Evolutionary conservation across 2,888 invertebrate genomes (phyloP).

Genomic region (Xylota segnis): DNA sequence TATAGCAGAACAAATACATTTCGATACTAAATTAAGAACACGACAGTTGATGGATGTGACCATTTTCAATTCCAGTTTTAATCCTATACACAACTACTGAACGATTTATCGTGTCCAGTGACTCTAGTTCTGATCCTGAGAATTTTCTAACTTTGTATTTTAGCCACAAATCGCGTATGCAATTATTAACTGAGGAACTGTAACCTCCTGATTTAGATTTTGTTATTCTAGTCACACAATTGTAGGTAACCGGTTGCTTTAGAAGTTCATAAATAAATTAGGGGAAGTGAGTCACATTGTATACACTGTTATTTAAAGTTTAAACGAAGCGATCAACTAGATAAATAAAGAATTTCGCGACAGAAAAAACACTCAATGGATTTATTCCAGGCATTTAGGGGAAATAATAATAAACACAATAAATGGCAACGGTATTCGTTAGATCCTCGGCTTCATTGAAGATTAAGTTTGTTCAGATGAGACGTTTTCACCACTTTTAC

Average conservation of each 20-base stretch:
- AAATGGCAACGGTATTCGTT: too few species aligned
- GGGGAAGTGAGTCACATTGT: background rate
- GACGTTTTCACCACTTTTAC: too few species aligned
- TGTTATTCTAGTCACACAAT: constrained; percentile 33
- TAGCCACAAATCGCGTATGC: background rate
- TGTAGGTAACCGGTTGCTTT: constrained; percentile 2
- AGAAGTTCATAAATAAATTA: background rate
- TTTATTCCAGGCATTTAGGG: too few species aligned
- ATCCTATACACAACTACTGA: constrained; percentile 19
- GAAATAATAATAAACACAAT: too few species aligned
- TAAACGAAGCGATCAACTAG: too few species aligned
- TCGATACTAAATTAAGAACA: constrained; percentile 5
- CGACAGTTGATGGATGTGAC: constrained; percentile 29
- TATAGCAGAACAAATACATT: background rate
- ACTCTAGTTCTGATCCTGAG: constrained; percentile 21
- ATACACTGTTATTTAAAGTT: too few species aligned
- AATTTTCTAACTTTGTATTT: constrained; percentile 3
- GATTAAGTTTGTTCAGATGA: too few species aligned
- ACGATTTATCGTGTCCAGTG: constrained; percentile 19
- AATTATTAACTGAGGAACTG: constrained; percentile 20
- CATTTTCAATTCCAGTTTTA: constrained; percentile 43
- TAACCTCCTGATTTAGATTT: constrained; percentile 1
- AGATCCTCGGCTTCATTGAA: too few species aligned
- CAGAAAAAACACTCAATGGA: too few species aligned
- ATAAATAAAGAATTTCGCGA: too few species aligned